A percentile compares a stretch with the other conserved stretches of the same genome.
These are phyloP conservation scores for Chesias legatella DNA, from an alignment of 2,888 invertebrate species.

Conservation along the genomic window DNA sequence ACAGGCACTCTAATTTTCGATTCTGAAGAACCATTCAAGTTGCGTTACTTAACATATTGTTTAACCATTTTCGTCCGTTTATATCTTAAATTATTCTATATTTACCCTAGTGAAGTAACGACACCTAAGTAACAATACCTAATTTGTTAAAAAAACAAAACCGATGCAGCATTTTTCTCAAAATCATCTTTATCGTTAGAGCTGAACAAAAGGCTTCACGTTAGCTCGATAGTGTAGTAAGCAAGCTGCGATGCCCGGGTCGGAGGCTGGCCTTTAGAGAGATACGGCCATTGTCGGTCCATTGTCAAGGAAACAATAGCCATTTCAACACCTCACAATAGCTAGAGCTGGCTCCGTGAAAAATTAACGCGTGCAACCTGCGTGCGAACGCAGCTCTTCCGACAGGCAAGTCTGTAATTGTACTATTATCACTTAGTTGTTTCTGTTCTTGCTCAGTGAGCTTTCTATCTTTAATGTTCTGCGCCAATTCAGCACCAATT, in stretches of 20 bases:
- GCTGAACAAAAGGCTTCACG: constrained; percentile 34
- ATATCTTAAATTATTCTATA: too few relatives aligned
- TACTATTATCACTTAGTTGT: constrained; percentile 19
- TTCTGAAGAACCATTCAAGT: too few relatives aligned
- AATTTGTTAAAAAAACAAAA: too few relatives aligned
- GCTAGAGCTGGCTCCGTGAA: constrained; percentile 55
- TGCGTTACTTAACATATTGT: too few relatives aligned
- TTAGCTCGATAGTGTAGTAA: constrained; percentile 29
- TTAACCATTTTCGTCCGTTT: too few relatives aligned
- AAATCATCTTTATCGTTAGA: constrained; percentile 30
- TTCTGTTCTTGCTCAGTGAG: constrained; percentile 11
- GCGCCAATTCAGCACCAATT: background rate
- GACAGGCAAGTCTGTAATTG: constrained; percentile 24
- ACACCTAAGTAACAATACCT: too few relatives aligned
- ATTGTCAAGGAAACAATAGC: constrained; percentile 62
- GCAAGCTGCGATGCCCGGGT: constrained; percentile 42
- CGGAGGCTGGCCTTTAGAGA: constrained; percentile 53
- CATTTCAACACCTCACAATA: constrained; percentile 62
- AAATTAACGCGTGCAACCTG: constrained; percentile 57
- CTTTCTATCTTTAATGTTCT: constrained; percentile 1
- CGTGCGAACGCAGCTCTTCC: constrained; percentile 38
- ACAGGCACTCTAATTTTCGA: too few relatives aligned
- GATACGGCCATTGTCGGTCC: constrained; percentile 56
- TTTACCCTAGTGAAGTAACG: too few relatives aligned
- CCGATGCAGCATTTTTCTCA: constrained; percentile 17